Base-by-base conservation (phyloP, 2,888 invertebrate species). In the Drosophila villosipedis region DNA sequence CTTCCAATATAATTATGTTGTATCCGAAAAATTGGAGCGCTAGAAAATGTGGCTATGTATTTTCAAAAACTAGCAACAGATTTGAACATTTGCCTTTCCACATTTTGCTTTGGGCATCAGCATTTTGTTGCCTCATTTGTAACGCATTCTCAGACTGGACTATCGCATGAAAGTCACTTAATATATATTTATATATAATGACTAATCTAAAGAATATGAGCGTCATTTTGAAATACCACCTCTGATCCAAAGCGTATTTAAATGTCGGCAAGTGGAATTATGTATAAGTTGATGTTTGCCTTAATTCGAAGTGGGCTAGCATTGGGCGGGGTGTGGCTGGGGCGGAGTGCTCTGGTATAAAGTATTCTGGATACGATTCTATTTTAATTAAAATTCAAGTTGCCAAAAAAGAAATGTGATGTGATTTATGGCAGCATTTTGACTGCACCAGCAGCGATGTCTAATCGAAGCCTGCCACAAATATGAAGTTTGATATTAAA, bases 1-100 rank as follows among this genome's bases (percentile, higher is more conserved):
- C 89, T 85, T 90, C 90, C 76, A 83, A 85, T 89, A 90, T 90
- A 89, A 85, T 85, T 90, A 85, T 85, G 86, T 76, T 90, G 82
- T 80, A 89, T 83, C 78, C 89, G 65, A 89, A 85, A 83, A 78
- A 67, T 69, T 68, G 73, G 64, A 70, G 66, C 64, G 69, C 39
- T 82, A 88, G 65, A 88, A 82, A 71, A 79, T 85, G 83, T 63
- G 63, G 73, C 76, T 43, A 79, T 69, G 72, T 84, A 76, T 89
- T 84, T 82, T 87, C 57, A 71, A 87, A 87, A 78, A 63, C 76
- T 52, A 62, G 58, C 68, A 69, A 80, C 64, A 69, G 80, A 72
- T 73, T 73, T 31, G 47, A 76, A 68, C 71, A 78, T 69, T 73
- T 68, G 59, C 52, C 3, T 33, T 49, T 54, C 49, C 16, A 35